phyloP scores from a whole-genome alignment of 2,888 invertebrate species.

The Heteropelma amictum region DNA sequence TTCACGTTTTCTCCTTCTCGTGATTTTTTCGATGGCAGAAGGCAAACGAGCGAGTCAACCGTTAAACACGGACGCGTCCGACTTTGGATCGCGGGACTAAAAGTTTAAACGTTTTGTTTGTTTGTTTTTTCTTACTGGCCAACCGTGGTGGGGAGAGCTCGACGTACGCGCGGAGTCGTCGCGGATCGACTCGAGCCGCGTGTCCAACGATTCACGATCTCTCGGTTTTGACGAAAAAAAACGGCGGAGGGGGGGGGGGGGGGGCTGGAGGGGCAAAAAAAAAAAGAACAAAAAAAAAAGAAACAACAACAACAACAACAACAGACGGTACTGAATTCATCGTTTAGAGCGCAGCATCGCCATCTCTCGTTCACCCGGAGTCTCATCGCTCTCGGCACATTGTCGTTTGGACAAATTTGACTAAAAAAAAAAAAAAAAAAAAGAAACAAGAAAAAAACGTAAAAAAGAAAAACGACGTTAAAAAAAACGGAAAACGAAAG shows the following conservation, averaged over 20 bases:
- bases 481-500: constrained; percentile 39
- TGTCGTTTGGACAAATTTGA: too few species aligned
- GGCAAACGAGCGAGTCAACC: constrained; percentile 35
- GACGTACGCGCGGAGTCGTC: constrained; percentile 57
- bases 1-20: neutral
- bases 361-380: too few species aligned
- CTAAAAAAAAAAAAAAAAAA: constrained; percentile 21
- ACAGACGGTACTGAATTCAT: too few species aligned
- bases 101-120: constrained; percentile 6
- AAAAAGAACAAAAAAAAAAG: constrained; percentile 1
- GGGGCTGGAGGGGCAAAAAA: too few species aligned
- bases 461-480: constrained; percentile 21
- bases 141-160: constrained; percentile 70
- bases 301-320: neutral
- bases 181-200: constrained; percentile 59
- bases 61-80: constrained; percentile 50
- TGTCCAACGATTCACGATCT: constrained; percentile 58
- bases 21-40: neutral
- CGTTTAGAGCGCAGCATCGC: too few species aligned
- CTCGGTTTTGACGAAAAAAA: too few species aligned
- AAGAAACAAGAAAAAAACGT: neutral
- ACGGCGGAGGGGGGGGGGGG: too few species aligned
- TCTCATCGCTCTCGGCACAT: too few species aligned
- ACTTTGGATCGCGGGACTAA: constrained; percentile 16
- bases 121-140: constrained; percentile 73